Evolutionary conservation across 37 sponge, comb jelly and placozoan genomes (phyloP).

Genomic region (Crambe crambe): DNA sequence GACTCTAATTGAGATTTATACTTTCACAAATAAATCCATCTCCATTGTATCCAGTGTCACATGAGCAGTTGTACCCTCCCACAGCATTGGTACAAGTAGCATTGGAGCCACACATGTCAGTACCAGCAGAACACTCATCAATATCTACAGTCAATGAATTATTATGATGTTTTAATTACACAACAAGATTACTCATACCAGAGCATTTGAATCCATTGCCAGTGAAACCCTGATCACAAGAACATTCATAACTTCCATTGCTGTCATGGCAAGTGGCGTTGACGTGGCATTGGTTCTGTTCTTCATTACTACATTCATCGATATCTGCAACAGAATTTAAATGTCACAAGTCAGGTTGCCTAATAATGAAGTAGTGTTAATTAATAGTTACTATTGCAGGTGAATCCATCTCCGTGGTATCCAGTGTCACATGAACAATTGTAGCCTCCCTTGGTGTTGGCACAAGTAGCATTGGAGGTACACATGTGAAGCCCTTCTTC

Average conservation of each 20-base stretch:
- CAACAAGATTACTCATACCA: too few species aligned
- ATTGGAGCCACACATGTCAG: too few species aligned
- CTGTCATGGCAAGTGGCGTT: slow-evolving; percentile 21
- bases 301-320: slow-evolving; percentile 25
- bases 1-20: too few species aligned
- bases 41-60: too few species aligned
- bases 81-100: too few species aligned
- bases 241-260: slow-evolving; percentile 4
- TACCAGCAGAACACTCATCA: too few species aligned
- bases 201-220: slow-evolving; percentile 18
- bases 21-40: too few species aligned
- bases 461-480: slow-evolving; percentile 6
- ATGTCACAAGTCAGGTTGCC: too few species aligned
- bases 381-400: not conserved
- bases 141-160: too few species aligned
- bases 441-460: slow-evolving; percentile 4
- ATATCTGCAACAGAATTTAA: slow-evolving; percentile 24
- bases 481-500: not conserved
- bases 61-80: too few species aligned
- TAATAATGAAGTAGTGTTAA: too few species aligned
- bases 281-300: not conserved
- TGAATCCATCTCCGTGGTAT: slow-evolving; percentile 3
- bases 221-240: slow-evolving; percentile 12
- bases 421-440: slow-evolving; percentile 3
- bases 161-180: too few species aligned